Base-by-base conservation (phyloP, 2,888 invertebrate species). In the Didymodactylos carnosus region DNA sequence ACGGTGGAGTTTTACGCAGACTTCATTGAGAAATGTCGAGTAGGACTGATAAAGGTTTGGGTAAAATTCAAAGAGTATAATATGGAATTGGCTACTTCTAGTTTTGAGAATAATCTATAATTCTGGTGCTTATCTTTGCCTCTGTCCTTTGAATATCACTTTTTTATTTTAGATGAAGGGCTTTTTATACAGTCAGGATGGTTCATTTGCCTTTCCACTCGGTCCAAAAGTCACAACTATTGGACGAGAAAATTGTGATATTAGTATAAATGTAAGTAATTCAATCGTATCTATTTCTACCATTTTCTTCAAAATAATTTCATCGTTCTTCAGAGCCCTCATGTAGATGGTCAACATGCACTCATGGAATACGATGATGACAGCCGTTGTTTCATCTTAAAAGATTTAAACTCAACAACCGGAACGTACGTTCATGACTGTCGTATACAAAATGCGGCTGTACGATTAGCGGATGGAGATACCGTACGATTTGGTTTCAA, bases 391-490 rank as follows among this genome's bases (percentile, higher is more conserved):
- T 83, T 79, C 76, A 79, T 83, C 5, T 77, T 83, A 6, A 81
- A 83, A 77, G 83, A 83, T 77, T 77, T 83, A 35, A 82, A 83
- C 77, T 80, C 82, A 7, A 78, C 80, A n/a, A 80, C 81, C 75
- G 83, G 83, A 16, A 83, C 83, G 13, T 83, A 81, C 76, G 81
- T 83, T 11, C 83, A 83, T 76, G 82, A 83, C 72, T 82, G 81
- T 43, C 78, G 81, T 49, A 79, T 83, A n/a, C 83, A 83, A 76
- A 83, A 83, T 77, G 82, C 83, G 8, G 80, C 82, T 25, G 83
- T 83, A 8, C 76, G 82, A 29, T 77, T 83, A 8, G 80, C 81
- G 13, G 80, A 81, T 14, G 80, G 80, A 25, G 83, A 83, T 76
- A 75, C 79, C 41, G 78, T 83, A 53, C 77, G 81, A 75, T 83